Percentiles rank a stretch among this genome's conserved stretches.
These are phyloP conservation scores for Protonibea diacanthus DNA, from an alignment of 2,797 vertebrate species.

Conservation along the genomic window DNA sequence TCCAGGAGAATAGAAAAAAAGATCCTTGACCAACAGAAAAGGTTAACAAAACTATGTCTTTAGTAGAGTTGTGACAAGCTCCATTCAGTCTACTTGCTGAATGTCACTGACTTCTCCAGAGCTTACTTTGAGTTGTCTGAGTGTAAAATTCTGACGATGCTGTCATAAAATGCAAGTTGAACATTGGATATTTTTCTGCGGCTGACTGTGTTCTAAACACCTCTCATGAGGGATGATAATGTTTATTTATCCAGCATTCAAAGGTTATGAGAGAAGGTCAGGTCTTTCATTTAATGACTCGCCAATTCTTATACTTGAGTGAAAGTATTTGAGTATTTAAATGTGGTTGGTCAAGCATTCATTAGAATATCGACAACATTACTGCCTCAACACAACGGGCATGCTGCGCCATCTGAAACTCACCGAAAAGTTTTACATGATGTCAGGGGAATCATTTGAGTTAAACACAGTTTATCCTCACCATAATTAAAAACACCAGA, in stretches of 20 bases:
- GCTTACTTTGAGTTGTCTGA: background rate
- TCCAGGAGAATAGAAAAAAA: too few species aligned
- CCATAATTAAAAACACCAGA: slow-evolving; percentile 43
- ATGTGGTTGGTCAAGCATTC: slow-evolving; percentile 24
- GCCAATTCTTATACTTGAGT: slow-evolving; percentile 31
- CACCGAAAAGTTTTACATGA: slow-evolving; percentile 13
- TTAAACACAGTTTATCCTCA: slow-evolving; percentile 42
- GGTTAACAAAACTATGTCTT: too few species aligned
- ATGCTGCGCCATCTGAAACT: slow-evolving; percentile 10
- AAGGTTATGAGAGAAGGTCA: slow-evolving; percentile 46
- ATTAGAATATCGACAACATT: slow-evolving; percentile 24
- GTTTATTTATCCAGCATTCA: slow-evolving; percentile 42
- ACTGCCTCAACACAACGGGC: slow-evolving; percentile 19
- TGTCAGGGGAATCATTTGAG: slow-evolving; percentile 35
- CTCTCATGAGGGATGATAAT: slow-evolving; percentile 14
- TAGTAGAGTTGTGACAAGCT: too few species aligned
- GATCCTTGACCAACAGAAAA: too few species aligned
- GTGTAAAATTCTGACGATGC: slow-evolving; percentile 10
- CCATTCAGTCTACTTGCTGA: background rate
- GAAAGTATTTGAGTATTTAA: slow-evolving; percentile 15
- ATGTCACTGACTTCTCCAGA: slow-evolving; percentile 7
- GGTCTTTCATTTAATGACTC: slow-evolving; percentile 32
- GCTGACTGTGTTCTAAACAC: slow-evolving; percentile 12
- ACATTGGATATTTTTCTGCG: background rate
- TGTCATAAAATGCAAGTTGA: background rate